These are phyloP conservation scores for Acrobasis repandana DNA, from an alignment of 2,888 invertebrate genomes.

Conservation along the genomic window DNA sequence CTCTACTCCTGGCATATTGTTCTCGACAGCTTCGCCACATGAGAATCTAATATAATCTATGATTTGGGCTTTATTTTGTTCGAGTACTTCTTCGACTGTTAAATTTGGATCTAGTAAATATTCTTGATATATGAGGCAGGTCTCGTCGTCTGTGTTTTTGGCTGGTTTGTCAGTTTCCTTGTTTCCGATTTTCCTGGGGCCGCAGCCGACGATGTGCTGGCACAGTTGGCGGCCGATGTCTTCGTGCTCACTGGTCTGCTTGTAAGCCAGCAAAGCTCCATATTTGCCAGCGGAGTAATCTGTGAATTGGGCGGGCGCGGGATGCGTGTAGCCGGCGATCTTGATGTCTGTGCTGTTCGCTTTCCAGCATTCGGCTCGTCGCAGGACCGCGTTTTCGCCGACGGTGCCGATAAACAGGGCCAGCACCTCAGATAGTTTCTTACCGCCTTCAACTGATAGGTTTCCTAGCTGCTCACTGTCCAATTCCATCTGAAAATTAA, in stretches of 20 bases:
- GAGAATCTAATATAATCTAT: slow-evolving; percentile 94
- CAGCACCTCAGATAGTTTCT: slow-evolving; percentile 89
- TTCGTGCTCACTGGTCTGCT: slow-evolving; percentile 62
- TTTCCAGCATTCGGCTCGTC: slow-evolving; percentile 90
- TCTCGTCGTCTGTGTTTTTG: slow-evolving; percentile 88
- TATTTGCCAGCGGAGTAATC: slow-evolving; percentile 90
- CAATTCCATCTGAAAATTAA: slow-evolving; percentile 78
- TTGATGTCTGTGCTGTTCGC: slow-evolving; percentile 71
- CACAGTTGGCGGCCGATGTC: slow-evolving; percentile 89
- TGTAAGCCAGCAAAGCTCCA: slow-evolving; percentile 91
- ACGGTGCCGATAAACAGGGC: slow-evolving; percentile 93
- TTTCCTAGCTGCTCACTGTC: slow-evolving; percentile 86
- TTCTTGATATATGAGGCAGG: slow-evolving; percentile 92
- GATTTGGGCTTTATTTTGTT: slow-evolving; percentile 85
- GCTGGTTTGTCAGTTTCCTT: slow-evolving; percentile 84
- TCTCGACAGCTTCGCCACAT: slow-evolving; percentile 87
- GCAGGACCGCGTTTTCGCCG: slow-evolving; percentile 94
- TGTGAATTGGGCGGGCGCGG: slow-evolving; percentile 79
- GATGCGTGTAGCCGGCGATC: slow-evolving; percentile 91
- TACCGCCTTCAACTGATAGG: slow-evolving; percentile 85
- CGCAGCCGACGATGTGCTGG: slow-evolving; percentile 96
- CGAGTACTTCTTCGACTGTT: slow-evolving; percentile 88
- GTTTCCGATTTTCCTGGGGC: slow-evolving; percentile 89
- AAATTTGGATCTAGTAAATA: slow-evolving; percentile 90
- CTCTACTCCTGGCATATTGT: slow-evolving; percentile 69